Percentiles rank a stretch among this genome's conserved stretches.
These are phyloP conservation scores for Gadus chalcogrammus DNA, from an alignment of 2,113 vertebrate genomes.

Conservation along the genomic window DNA sequence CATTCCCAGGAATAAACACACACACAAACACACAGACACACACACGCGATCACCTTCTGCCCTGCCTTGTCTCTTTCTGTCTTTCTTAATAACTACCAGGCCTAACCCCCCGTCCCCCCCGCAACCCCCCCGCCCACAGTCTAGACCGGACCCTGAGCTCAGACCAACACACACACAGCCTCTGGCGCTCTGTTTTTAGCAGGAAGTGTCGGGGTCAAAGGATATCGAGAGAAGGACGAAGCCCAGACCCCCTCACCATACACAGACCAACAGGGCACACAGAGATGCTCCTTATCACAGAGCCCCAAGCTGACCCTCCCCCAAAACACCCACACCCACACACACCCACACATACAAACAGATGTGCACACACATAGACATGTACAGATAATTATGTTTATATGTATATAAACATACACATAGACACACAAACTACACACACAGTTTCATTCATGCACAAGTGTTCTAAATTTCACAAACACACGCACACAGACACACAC, in stretches of 20 bases:
- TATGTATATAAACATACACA: neutral
- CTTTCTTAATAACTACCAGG: neutral
- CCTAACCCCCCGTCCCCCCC: neutral
- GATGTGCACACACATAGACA: conserved; percentile 1
- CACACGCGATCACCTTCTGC: neutral
- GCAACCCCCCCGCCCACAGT: neutral
- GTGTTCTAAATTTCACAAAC: neutral
- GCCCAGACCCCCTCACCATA: conserved; percentile 26
- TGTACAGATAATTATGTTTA: neutral
- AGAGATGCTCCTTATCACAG: conserved; percentile 10
- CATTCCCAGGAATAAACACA: neutral
- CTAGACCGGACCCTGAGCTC: neutral
- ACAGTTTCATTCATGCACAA: too few species aligned
- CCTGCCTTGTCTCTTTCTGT: neutral
- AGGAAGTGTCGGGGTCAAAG: conserved; percentile 35
- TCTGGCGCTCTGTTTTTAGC: conserved; percentile 17
- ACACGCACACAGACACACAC: too few species aligned
- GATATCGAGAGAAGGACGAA: conserved; percentile 42
- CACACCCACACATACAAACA: conserved; percentile 9
- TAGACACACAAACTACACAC: too few species aligned
- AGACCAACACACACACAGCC: conserved; percentile 4
- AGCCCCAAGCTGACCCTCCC: neutral
- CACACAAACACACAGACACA: neutral
- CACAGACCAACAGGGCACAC: conserved; percentile 9
- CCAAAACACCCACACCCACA: neutral